Conservation (phyloP, 64 coral and sea anemone species). For the Acropora yongei region DNA sequence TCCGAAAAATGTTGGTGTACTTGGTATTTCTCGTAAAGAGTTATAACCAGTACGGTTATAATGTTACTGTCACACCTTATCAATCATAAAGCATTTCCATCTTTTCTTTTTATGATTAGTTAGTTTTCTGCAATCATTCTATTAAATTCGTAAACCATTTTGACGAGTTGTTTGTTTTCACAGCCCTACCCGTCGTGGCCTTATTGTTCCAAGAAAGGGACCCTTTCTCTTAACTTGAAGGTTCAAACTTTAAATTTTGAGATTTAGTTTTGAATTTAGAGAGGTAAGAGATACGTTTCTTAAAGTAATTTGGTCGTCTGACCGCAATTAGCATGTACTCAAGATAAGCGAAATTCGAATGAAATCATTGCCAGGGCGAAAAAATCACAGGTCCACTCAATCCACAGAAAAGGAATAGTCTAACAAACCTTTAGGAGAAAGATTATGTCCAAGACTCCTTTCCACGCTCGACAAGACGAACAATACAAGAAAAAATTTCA, state of each 20-base stretch:
- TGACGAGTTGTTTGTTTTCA: neutral
- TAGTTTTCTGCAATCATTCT: neutral
- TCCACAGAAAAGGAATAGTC: neutral
- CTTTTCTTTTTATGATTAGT: no score
- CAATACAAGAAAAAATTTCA: neutral
- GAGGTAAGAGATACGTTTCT: neutral
- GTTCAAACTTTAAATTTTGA: no score
- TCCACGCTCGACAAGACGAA: neutral
- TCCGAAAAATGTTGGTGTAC: no score
- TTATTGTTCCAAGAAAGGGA: neutral
- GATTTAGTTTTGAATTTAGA: neutral
- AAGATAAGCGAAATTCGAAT: neutral
- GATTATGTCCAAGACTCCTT: neutral
- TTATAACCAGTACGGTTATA: no score
- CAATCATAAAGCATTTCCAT: no score
- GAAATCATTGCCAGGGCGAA: neutral
- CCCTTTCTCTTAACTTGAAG: no score
- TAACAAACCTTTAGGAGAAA: slow-evolving; percentile 25
- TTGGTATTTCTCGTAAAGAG: no score
- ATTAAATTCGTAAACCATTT: neutral
- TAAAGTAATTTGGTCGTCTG: neutral
- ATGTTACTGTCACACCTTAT: no score
- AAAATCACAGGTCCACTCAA: neutral
- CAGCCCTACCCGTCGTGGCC: neutral
- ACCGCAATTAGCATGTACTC: neutral